Base-by-base conservation (phyloP, 2,888 invertebrate genomes). In the Melitaea athalia region DNA sequence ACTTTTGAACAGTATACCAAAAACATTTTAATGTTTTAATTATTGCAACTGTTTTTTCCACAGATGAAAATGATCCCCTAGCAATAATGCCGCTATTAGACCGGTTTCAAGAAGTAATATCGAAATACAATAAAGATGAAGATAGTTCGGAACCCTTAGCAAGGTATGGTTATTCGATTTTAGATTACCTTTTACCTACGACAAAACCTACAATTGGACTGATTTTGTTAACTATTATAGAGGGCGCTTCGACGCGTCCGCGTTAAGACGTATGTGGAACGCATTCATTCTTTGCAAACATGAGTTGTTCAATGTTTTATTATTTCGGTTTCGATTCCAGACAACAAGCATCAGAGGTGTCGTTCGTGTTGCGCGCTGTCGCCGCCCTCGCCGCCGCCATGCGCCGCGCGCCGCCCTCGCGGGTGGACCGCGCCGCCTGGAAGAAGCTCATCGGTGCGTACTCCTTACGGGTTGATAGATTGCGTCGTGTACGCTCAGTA, bases 351-450 rank as follows among this genome's bases (percentile, higher is more conserved):
- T 98, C 98, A 4, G 99, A 99, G 92, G 98, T 99, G 87, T 98
- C 98, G 61, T 99, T 99, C 88, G 99, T 99, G 38, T 87, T 99
- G 65, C 98, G 98, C 88, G 99, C 99, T 65, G 96, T 99, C 66
- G 97, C 98, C 45, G 98, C 99, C 0, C 93, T 99, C 55, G 96
- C 98, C 7, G 95, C 97, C 63, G 98, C 98, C 5, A 95, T 99
- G 94, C 98, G 98, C 88, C 97, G 97, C 81, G 98, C 98, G 50
- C 97, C 98, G 17, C 94, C 96, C 62, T 96, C 95, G 65, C 98
- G 98, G 94, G 98, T 98, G 69, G 98, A 98, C 86, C 94, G 95
- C 75, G 95, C 95, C 24, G 98, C 98, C 0, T 99, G 99, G 99
- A 96, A 97, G 83, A 98, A 98, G 83, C 91, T 99, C 67, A 98